A percentile compares a stretch with the other conserved stretches of the same genome.
phyloP scores from a whole-genome alignment of 2,797 vertebrate genomes.

The Dryobates pubescens region DNA sequence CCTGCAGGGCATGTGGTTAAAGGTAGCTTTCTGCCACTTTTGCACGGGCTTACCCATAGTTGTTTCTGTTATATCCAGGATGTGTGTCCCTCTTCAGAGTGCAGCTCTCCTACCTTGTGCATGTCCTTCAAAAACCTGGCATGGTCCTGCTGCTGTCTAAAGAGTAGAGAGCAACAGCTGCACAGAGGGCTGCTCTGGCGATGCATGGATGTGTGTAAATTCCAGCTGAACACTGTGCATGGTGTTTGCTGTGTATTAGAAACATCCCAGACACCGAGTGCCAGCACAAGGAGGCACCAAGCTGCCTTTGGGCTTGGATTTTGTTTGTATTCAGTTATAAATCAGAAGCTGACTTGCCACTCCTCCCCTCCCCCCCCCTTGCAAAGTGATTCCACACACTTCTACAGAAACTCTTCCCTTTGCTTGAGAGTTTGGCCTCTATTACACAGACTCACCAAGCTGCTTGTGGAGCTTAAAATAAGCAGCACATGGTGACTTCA shows the following conservation, averaged over 20 bases:
- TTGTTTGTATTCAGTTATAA: not conserved
- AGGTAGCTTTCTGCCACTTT: not conserved
- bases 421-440: not conserved
- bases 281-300: not conserved
- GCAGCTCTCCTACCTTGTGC: not conserved
- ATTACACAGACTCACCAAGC: not conserved
- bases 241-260: not conserved
- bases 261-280: not conserved
- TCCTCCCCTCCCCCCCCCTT: not conserved
- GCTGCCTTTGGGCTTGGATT: conserved; percentile 6
- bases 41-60: not conserved
- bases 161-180: not conserved
- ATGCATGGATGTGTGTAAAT: not conserved
- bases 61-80: not conserved
- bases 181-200: not conserved
- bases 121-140: not conserved
- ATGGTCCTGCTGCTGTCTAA: not conserved
- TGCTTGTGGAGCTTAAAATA: not conserved
- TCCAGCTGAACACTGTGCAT: not conserved
- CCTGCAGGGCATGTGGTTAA: not conserved
- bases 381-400: not conserved
- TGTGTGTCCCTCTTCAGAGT: not conserved
- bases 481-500: not conserved
- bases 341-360: not conserved
- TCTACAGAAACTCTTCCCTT: not conserved